These are phyloP conservation scores for Noturus placidus DNA, from an alignment of 2,113 vertebrate genomes.

Conservation along the genomic window DNA sequence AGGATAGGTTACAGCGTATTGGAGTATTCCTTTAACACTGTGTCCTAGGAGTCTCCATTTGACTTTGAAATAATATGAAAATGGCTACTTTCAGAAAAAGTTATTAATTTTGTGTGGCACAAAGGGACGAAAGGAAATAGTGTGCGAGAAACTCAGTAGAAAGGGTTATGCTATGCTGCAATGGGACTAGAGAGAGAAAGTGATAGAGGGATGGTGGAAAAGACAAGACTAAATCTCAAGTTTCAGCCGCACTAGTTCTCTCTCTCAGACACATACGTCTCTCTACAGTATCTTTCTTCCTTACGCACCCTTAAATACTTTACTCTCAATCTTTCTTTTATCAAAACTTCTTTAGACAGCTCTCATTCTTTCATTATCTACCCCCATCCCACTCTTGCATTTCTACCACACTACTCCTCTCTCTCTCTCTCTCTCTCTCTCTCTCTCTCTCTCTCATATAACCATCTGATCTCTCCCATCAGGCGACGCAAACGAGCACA, in stretches of 20 bases:
- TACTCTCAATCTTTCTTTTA: background rate
- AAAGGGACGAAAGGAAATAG: background rate
- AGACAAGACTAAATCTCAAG: background rate
- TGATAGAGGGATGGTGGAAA: background rate
- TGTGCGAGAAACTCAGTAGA: background rate
- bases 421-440: background rate
- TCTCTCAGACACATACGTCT: background rate
- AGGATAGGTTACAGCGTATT: background rate
- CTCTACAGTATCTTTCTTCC: background rate
- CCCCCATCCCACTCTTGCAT: background rate
- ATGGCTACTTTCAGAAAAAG: background rate
- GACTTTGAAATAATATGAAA: background rate
- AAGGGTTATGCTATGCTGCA: too few relatives aligned
- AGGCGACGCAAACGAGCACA: slow-evolving; percentile 25
- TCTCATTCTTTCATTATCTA: background rate
- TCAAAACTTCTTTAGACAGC: background rate
- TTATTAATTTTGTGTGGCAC: background rate
- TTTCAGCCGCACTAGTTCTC: background rate
- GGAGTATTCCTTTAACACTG: background rate
- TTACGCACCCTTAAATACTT: background rate
- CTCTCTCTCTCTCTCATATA: background rate
- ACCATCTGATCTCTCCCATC: slow-evolving; percentile 1
- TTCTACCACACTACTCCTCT: background rate
- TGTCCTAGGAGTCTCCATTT: background rate
- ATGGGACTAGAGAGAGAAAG: background rate